Evolutionary conservation across 2,797 vertebrate genomes (phyloP).

Genomic region (Bovichtus variegatus): DNA sequence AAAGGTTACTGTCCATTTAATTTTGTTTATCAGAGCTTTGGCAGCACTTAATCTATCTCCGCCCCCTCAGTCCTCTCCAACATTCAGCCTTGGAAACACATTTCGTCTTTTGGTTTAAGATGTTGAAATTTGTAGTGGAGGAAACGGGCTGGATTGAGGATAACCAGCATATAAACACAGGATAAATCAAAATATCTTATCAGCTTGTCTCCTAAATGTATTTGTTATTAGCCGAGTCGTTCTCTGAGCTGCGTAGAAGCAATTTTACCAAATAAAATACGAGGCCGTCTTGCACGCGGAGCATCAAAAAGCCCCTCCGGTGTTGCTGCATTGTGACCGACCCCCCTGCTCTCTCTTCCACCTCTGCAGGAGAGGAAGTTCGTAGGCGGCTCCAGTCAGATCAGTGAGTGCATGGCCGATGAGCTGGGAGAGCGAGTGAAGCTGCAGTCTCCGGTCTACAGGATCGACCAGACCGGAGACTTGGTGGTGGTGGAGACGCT

Average conservation of each 20-base stretch:
- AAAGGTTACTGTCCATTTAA: constrained; percentile 47
- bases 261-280: neutral
- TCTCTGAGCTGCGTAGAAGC: neutral
- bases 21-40: constrained; percentile 36
- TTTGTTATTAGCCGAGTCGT: constrained; percentile 1
- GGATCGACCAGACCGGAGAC: constrained; percentile 91
- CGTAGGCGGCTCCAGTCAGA: constrained; percentile 91
- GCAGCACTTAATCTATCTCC: constrained; percentile 28
- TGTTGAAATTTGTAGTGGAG: constrained; percentile 1
- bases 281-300: neutral
- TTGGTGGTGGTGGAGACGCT: constrained; percentile 90
- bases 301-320: neutral
- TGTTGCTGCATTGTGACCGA: neutral
- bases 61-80: neutral
- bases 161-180: neutral
- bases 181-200: constrained; percentile 19
- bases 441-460: constrained; percentile 89
- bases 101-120: neutral
- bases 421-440: constrained; percentile 90
- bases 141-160: neutral
- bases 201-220: neutral
- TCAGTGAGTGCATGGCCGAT: constrained; percentile 91
- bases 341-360: neutral
- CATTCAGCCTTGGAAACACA: constrained; percentile 14
- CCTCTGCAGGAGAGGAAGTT: constrained; percentile 94